These are phyloP conservation scores for Amyelois transitella DNA, from an alignment of 1,140 invertebrate species.

Conservation along the genomic window DNA sequence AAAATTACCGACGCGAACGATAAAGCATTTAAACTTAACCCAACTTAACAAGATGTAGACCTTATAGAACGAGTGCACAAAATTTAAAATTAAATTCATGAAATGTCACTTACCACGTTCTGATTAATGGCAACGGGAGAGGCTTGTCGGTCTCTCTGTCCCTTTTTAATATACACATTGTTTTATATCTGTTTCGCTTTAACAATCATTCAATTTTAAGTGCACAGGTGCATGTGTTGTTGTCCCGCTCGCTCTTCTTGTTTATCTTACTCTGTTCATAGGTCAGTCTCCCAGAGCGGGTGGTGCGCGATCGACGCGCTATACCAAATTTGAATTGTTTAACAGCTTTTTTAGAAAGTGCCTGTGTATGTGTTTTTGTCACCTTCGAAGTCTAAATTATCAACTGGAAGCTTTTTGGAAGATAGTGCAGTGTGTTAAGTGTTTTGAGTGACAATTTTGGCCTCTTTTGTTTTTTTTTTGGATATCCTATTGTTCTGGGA, in stretches of 20 bases:
- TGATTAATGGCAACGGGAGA: neutral
- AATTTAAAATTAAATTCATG: conserved; percentile 9
- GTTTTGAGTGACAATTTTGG: conserved; percentile 30
- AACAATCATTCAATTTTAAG: conserved; percentile 57
- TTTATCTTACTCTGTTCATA: conserved; percentile 30
- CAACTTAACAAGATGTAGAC: conserved; percentile 3
- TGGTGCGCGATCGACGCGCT: conserved; percentile 21
- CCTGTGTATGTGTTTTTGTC: conserved; percentile 26
- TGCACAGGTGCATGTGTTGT: conserved; percentile 53
- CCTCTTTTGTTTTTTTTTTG: conserved; percentile 24
- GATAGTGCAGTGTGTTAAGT: conserved; percentile 22
- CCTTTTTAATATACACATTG: conserved; percentile 47
- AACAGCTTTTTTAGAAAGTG: conserved; percentile 29
- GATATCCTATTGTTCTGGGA: conserved; percentile 34
- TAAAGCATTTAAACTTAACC: conserved; percentile 9
- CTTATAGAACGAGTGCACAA: conserved; percentile 9
- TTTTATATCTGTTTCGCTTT: conserved; percentile 51
- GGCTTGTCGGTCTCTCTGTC: conserved; percentile 20
- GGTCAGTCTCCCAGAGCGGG: conserved; percentile 35
- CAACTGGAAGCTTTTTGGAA: neutral
- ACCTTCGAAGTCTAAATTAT: neutral
- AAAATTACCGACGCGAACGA: conserved; percentile 21
- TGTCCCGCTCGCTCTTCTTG: conserved; percentile 46
- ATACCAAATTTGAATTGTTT: conserved; percentile 13
- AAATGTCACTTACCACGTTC: conserved; percentile 6